Evolutionary conservation across 1,140 invertebrate species (phyloP).

Genomic region (Phenacoccus solenopsis): DNA sequence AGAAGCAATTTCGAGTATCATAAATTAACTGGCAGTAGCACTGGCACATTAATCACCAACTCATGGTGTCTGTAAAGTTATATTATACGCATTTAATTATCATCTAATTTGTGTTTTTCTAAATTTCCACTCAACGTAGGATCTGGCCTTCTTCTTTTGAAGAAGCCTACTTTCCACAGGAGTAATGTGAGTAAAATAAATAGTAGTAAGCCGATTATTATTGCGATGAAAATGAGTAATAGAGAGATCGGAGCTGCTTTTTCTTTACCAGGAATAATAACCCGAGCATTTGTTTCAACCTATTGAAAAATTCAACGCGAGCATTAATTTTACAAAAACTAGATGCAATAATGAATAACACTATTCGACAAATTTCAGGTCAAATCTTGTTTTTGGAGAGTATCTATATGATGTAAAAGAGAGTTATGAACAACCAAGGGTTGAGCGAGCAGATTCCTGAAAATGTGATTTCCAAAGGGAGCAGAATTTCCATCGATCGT

Average conservation of each 20-base stretch:
- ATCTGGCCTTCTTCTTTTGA: slow-evolving; percentile 64
- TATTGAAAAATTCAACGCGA: slow-evolving; percentile 29
- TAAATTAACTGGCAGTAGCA: neutral
- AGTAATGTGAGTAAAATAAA: slow-evolving; percentile 60
- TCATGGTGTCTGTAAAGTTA: neutral
- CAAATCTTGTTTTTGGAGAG: too few species aligned
- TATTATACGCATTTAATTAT: slow-evolving; percentile 32
- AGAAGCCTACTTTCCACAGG: slow-evolving; percentile 78
- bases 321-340: too few species aligned
- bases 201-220: slow-evolving; percentile 62
- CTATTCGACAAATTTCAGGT: too few species aligned
- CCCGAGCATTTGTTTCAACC: slow-evolving; percentile 68
- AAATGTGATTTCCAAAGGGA: too few species aligned
- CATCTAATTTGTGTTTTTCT: slow-evolving; percentile 60
- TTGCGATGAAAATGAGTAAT: slow-evolving; percentile 71
- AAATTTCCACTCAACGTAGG: slow-evolving; percentile 68
- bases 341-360: too few species aligned
- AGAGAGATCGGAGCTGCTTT: slow-evolving; percentile 53
- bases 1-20: too few species aligned
- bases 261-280: slow-evolving; percentile 52
- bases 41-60: neutral
- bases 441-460: too few species aligned
- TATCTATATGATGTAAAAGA: too few species aligned
- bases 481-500: too few species aligned
- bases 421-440: too few species aligned